These are phyloP conservation scores for Himalopsyche phryganea DNA, from an alignment of 1,140 invertebrate genomes.

Conservation along the genomic window DNA sequence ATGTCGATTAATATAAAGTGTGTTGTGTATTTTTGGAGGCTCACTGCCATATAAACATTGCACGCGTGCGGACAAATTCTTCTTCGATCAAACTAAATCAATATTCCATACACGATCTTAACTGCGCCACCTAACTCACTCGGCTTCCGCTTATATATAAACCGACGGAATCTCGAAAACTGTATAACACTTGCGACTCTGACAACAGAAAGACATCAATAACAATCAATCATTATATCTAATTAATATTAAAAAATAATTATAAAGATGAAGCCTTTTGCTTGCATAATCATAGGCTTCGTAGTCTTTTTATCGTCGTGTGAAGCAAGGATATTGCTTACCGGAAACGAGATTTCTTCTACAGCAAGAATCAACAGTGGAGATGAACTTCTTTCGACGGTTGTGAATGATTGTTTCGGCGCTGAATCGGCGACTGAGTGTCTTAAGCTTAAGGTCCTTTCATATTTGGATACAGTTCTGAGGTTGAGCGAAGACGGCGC, in stretches of 20 bases:
- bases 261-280: slow-evolving; percentile 39
- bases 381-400: slow-evolving; percentile 66
- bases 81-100: slow-evolving; percentile 31
- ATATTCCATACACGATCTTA: slow-evolving; percentile 34
- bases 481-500: slow-evolving; percentile 60
- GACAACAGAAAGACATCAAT: slow-evolving; percentile 35
- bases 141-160: slow-evolving; percentile 49
- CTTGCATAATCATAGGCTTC: slow-evolving; percentile 44
- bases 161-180: slow-evolving; percentile 33
- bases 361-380: slow-evolving; percentile 57
- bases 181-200: slow-evolving; percentile 37
- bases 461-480: slow-evolving; percentile 66
- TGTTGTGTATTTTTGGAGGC: slow-evolving; percentile 13
- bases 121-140: slow-evolving; percentile 37
- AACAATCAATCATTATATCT: slow-evolving; percentile 10
- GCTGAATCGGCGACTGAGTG: slow-evolving; percentile 63
- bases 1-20: slow-evolving; percentile 7
- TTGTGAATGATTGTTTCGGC: slow-evolving; percentile 68
- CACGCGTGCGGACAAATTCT: slow-evolving; percentile 16
- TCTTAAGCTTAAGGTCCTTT: slow-evolving; percentile 68
- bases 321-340: slow-evolving; percentile 43
- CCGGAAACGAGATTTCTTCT: slow-evolving; percentile 52
- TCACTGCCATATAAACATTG: slow-evolving; percentile 23
- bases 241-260: neutral
- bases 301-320: slow-evolving; percentile 40